These are phyloP conservation scores for Eumaeus atala DNA, from an alignment of 1,140 invertebrate genomes.

Conservation along the genomic window DNA sequence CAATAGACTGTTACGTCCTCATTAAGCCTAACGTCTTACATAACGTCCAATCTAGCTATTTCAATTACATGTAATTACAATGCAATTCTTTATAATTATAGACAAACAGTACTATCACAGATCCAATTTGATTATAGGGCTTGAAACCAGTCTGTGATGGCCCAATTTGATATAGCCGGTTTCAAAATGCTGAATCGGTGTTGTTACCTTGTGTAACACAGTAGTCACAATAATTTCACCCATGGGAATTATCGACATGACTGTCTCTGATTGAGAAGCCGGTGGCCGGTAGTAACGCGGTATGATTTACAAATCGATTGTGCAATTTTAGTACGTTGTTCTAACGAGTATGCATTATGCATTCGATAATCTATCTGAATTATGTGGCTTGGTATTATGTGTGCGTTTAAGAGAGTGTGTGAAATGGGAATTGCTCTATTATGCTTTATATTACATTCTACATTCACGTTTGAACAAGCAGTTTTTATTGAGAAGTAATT, in stretches of 20 bases:
- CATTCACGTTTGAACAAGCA: too few species aligned
- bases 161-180: background rate
- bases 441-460: too few species aligned
- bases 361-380: background rate
- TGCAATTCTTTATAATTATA: slow-evolving; percentile 17
- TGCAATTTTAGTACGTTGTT: background rate
- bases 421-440: too few species aligned
- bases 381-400: background rate
- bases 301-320: slow-evolving; percentile 22
- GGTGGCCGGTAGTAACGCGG: slow-evolving; percentile 30
- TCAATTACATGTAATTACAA: slow-evolving; percentile 15
- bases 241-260: slow-evolving; percentile 25
- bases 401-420: background rate
- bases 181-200: slow-evolving; percentile 1
- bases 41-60: slow-evolving; percentile 8
- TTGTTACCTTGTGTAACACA: slow-evolving; percentile 22
- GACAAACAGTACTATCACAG: slow-evolving; percentile 12
- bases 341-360: background rate
- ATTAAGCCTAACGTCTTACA: slow-evolving; percentile 13
- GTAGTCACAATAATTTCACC: slow-evolving; percentile 28
- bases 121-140: background rate
- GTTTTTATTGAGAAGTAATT: too few species aligned
- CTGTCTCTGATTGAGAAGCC: slow-evolving; percentile 28
- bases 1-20: background rate
- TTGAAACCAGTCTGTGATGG: slow-evolving; percentile 1